A percentile compares a stretch with the other conserved stretches of the same genome.
These are phyloP conservation scores for Meganola albula DNA, from an alignment of 2,888 invertebrate species.

Conservation along the genomic window DNA sequence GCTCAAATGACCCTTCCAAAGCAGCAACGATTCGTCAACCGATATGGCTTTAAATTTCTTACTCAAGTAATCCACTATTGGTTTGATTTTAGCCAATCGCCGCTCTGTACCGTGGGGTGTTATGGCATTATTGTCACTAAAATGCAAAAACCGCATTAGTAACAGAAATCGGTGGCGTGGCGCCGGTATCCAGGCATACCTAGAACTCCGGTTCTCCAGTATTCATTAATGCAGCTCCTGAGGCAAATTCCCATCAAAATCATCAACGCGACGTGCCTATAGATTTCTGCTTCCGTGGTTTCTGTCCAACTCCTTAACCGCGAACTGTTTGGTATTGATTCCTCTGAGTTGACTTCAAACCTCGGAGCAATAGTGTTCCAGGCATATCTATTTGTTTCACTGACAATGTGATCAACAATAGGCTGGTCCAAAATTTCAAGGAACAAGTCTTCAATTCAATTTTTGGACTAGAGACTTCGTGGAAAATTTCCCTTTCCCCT, in stretches of 20 bases:
- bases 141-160: slow-evolving; percentile 13
- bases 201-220: slow-evolving; percentile 12
- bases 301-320: slow-evolving; percentile 15
- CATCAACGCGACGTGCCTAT: slow-evolving; percentile 11
- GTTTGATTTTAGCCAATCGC: slow-evolving; percentile 6
- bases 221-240: slow-evolving; percentile 10
- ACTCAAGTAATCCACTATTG: slow-evolving; percentile 9
- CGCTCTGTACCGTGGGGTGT: slow-evolving; percentile 1
- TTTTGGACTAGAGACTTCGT: too few species aligned
- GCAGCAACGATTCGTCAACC: slow-evolving; percentile 18
- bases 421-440: slow-evolving; percentile 8
- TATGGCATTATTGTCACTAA: slow-evolving; percentile 8
- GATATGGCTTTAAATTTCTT: slow-evolving; percentile 5
- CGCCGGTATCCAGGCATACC: slow-evolving; percentile 11
- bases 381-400: slow-evolving; percentile 9
- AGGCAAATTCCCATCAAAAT: slow-evolving; percentile 10
- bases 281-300: slow-evolving; percentile 13
- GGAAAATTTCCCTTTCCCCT: too few species aligned
- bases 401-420: slow-evolving; percentile 8
- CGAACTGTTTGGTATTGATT: slow-evolving; percentile 6
- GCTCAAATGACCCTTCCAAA: slow-evolving; percentile 17
- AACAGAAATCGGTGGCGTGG: slow-evolving; percentile 10
- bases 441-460: slow-evolving; percentile 8
- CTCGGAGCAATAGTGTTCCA: slow-evolving; percentile 8
- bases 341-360: slow-evolving; percentile 5